A percentile compares a stretch with the other conserved stretches of the same genome.
Conservation (phyloP, 2,888 invertebrate genomes). For the Ennomos fuscantarius region DNA sequence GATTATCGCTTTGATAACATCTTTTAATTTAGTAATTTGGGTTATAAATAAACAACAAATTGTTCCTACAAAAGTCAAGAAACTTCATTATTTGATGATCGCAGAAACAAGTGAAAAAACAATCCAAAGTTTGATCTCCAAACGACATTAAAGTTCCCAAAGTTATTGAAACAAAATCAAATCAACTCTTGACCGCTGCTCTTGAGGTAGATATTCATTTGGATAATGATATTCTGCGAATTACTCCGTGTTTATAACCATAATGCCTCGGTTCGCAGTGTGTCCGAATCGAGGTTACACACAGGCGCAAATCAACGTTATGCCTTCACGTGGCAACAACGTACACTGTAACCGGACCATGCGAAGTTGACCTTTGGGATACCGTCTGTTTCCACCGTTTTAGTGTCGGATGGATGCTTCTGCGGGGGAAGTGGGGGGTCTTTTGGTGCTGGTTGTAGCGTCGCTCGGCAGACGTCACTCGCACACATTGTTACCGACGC, state of each 20-base stretch:
- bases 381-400: constrained; percentile 61
- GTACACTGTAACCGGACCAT: constrained; percentile 61
- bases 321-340: constrained; percentile 81
- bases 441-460: constrained; percentile 53
- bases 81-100: constrained; percentile 21
- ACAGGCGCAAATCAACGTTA: constrained; percentile 67
- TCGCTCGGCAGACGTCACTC: constrained; percentile 82
- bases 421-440: constrained; percentile 60
- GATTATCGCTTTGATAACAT: constrained; percentile 37
- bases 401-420: constrained; percentile 39
- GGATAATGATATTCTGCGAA: constrained; percentile 82
- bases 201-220: constrained; percentile 74
- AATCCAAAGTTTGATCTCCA: constrained; percentile 28
- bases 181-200: constrained; percentile 54
- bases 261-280: constrained; percentile 73
- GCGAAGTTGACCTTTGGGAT: constrained; percentile 55
- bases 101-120: constrained; percentile 12
- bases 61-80: constrained; percentile 16
- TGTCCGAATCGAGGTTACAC: constrained; percentile 84
- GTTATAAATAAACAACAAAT: constrained; percentile 15
- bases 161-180: constrained; percentile 56
- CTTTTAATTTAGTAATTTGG: constrained; percentile 24
- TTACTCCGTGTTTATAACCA: constrained; percentile 80
- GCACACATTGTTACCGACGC: constrained; percentile 65
- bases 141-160: constrained; percentile 31